Evolutionary conservation across 2,888 invertebrate species (phyloP).

Genomic region (Acanthococcus lagerstroemiae): DNA sequence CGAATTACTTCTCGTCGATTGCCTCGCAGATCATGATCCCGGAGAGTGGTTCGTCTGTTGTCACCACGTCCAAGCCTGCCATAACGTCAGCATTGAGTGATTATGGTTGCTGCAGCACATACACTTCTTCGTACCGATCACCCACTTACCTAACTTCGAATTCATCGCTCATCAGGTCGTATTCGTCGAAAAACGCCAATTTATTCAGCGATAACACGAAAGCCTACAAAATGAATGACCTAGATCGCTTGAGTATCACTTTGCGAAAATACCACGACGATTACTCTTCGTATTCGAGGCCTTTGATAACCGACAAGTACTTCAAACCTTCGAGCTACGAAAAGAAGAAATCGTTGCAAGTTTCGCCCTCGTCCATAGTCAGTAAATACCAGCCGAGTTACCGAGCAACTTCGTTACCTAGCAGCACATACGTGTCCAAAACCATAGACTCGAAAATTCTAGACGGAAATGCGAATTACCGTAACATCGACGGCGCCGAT

Average conservation of each 20-base stretch:
- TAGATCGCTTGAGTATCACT: not conserved
- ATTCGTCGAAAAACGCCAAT: constrained; percentile 12
- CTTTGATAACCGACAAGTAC: constrained; percentile 8
- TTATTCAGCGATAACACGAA: not conserved
- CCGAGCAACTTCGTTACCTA: constrained; percentile 10
- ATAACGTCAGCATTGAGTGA: constrained; percentile 10
- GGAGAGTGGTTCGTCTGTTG: constrained; percentile 14
- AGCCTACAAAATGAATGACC: constrained; percentile 1
- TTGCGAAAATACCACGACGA: not conserved
- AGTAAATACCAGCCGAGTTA: constrained; percentile 10
- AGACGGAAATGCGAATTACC: constrained; percentile 19
- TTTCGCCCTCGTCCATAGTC: constrained; percentile 1
- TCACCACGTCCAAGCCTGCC: not conserved
- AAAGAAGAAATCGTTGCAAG: constrained; percentile 20
- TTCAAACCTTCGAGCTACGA: constrained; percentile 3
- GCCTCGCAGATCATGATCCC: constrained; percentile 9
- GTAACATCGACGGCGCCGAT: constrained; percentile 1
- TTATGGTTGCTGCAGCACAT: constrained; percentile 12
- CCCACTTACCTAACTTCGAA: constrained; percentile 17
- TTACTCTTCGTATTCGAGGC: constrained; percentile 4
- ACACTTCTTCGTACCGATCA: not conserved
- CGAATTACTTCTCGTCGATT: not conserved
- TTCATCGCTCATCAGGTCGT: constrained; percentile 13
- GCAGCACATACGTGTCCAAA: constrained; percentile 5
- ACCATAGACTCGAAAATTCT: constrained; percentile 9